Percentiles rank a stretch among this genome's conserved stretches.
Evolutionary conservation across 2,888 invertebrate genomes (phyloP).

Genomic region (Mythimna pallens): DNA sequence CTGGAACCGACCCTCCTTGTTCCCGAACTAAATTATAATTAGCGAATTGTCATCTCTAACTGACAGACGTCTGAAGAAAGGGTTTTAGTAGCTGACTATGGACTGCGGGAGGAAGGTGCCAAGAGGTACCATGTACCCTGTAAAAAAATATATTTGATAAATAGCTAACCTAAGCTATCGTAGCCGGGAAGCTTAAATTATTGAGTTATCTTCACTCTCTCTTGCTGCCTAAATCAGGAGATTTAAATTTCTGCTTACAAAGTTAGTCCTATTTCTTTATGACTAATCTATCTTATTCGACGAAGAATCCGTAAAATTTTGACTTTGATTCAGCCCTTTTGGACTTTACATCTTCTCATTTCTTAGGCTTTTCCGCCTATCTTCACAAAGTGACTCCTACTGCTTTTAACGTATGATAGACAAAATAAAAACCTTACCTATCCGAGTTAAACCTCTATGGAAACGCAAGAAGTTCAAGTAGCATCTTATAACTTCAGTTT

Average conservation of each 20-base stretch:
- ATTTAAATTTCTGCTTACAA: not conserved
- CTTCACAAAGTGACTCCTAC: not conserved
- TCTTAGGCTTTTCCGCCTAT: not conserved
- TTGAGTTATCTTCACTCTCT: not conserved
- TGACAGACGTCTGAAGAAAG: not conserved
- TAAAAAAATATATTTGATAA: not conserved
- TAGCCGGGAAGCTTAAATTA: not conserved
- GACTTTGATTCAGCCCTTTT: not conserved
- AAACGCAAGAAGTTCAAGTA: too few species aligned
- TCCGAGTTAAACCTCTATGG: not conserved
- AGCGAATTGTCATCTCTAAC: not conserved
- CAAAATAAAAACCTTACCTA: not conserved
- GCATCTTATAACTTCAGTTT: not conserved
- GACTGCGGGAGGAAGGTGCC: not conserved
- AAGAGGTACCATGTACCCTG: not conserved
- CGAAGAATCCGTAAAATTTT: not conserved
- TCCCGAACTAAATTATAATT: not conserved
- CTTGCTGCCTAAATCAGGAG: too few species aligned
- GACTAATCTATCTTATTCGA: not conserved
- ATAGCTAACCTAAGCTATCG: not conserved
- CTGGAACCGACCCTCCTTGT: not conserved
- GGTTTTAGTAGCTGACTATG: not conserved
- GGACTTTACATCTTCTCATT: not conserved
- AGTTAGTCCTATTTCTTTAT: not conserved
- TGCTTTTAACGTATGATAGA: not conserved